A percentile compares a stretch with the other conserved stretches of the same genome.
Conservation (phyloP, 2,888 invertebrate genomes). For the Brachyptera putata region DNA sequence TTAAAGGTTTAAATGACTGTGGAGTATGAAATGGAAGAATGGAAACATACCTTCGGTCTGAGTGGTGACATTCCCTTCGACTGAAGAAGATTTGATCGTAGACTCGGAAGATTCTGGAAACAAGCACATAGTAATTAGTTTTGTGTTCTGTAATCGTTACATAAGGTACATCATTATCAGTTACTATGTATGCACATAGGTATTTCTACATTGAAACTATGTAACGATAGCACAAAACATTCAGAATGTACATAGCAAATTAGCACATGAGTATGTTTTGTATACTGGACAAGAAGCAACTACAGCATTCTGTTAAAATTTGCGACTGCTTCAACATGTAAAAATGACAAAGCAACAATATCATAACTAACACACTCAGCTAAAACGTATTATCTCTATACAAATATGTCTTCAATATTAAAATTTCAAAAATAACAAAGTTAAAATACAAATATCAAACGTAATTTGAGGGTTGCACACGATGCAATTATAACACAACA, state of each 20-base stretch:
- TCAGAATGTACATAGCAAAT: slow-evolving; percentile 1
- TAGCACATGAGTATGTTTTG: too few species aligned
- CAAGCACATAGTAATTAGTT: background rate
- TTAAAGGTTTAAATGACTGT: too few species aligned
- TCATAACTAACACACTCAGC: background rate
- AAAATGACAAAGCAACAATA: background rate
- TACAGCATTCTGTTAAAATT: slow-evolving; percentile 24
- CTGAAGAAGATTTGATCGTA: slow-evolving; percentile 32
- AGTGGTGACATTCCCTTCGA: slow-evolving; percentile 35
- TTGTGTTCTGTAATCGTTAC: background rate
- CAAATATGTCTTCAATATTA: background rate
- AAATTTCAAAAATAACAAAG: background rate
- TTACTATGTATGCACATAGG: too few species aligned
- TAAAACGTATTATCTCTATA: background rate
- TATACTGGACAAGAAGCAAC: slow-evolving; percentile 22
- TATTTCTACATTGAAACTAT: too few species aligned
- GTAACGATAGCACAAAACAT: too few species aligned
- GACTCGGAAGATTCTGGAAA: slow-evolving; percentile 36
- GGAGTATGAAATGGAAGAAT: too few species aligned
- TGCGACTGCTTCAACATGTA: background rate
- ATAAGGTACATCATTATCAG: background rate
- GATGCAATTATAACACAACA: slow-evolving; percentile 15
- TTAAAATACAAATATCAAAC: slow-evolving; percentile 2
- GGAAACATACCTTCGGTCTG: slow-evolving; percentile 40
- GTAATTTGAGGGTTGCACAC: slow-evolving; percentile 18